phyloP scores from a whole-genome alignment of 2,888 invertebrate species.

The Napeogenes inachia region DNA sequence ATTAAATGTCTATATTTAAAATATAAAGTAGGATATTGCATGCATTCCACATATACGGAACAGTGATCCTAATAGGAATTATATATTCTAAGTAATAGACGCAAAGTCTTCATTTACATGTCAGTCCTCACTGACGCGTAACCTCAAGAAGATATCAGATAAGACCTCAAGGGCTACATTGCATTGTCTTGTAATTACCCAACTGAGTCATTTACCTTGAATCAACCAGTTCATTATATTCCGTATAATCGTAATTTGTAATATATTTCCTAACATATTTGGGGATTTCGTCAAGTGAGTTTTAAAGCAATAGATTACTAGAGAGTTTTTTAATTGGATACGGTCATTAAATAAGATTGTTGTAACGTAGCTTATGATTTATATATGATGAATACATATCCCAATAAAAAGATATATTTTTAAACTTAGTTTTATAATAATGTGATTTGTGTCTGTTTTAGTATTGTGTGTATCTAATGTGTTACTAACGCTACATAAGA shows the following conservation, averaged over 20 bases:
- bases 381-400: constrained; percentile 9
- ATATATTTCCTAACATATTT: constrained; percentile 20
- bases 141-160: constrained; percentile 30
- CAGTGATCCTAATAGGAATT: not conserved
- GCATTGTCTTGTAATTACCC: constrained; percentile 51
- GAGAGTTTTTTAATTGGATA: constrained; percentile 31
- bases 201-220: constrained; percentile 54
- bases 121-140: constrained; percentile 1
- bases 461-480: too few relatives aligned
- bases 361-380: constrained; percentile 6
- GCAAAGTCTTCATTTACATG: not conserved
- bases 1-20: not conserved
- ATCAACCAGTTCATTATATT: constrained; percentile 58
- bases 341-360: constrained; percentile 28
- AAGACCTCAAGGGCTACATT: constrained; percentile 40
- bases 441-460: too few relatives aligned
- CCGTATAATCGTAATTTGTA: constrained; percentile 29
- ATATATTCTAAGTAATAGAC: not conserved
- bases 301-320: constrained; percentile 20
- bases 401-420: constrained; percentile 15
- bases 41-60: not conserved
- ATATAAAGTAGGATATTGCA: not conserved
- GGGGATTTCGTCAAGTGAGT: constrained; percentile 19
- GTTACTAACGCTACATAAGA: too few relatives aligned
- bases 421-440: too few relatives aligned